Evolutionary conservation across 2,797 vertebrate genomes (phyloP), one percentile per base, ranked within the genome.

Genomic region (Chaenodraco wilsoni): DNA sequence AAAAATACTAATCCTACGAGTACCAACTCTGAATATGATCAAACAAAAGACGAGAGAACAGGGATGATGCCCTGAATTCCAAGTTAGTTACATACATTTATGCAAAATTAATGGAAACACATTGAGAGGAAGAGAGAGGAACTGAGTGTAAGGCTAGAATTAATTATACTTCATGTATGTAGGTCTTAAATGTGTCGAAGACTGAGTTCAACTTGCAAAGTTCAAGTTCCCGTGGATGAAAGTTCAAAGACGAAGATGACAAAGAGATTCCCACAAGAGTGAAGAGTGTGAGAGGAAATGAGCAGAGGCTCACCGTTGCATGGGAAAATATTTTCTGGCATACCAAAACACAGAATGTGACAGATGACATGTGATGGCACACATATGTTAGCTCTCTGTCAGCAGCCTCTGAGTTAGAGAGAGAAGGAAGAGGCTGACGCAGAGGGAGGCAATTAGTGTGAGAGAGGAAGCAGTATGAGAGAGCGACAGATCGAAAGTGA

Each of bases 361-460:
- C 46, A 59, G 14, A 49, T 40, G 31, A 81, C 75, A 83, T 69
- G 75, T 43, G 65, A 84, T 69, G 51, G 67, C 33, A 59, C 50
- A 82, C 59, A 71, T 71, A 76, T 55, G 73, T 62, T 70, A 23
- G 16, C 48, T 72, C 65, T 69, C 62, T 58, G 31, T 72, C 75
- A 73, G 44, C 66, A 33, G 61, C 40, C 13, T 63, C 11, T 44
- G 51, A 74, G 61, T 61, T 59, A 46, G 41, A 64, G 55, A n/a
- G 17, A 50, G 43, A 33, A 15, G 66, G 68, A 76, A 78, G 63
- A 69, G 51, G 58, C 37, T 51, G 81, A 63, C 54, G 49, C 72
- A 58, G 64, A 83, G 84, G 67, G 76, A 86, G 65, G 76, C 78
- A 84, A 84, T 86, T 86, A 84, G 74, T 68, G 59, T 46, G 64